phyloP scores from a whole-genome alignment of 2,888 invertebrate genomes.

The Drosophila cognata region DNA sequence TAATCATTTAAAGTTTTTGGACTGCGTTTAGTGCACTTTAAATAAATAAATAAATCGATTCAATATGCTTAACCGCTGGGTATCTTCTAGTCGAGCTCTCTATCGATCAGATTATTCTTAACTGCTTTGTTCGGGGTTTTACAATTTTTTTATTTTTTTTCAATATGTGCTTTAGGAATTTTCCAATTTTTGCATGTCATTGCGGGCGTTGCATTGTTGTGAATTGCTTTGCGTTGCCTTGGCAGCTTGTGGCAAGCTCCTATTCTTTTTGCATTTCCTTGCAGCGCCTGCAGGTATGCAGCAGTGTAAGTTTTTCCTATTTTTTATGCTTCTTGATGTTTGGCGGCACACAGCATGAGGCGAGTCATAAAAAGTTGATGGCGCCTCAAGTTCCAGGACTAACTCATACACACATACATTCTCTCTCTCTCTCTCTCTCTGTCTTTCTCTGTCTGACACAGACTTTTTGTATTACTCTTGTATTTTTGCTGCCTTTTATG shows the following conservation, averaged over 20 bases:
- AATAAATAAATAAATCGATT: background rate
- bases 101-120: background rate
- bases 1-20: background rate
- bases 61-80: background rate
- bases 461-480: background rate
- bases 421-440: background rate
- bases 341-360: slow-evolving; percentile 21
- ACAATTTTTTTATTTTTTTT: background rate
- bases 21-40: background rate
- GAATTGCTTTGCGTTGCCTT: slow-evolving; percentile 32
- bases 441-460: background rate
- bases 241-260: slow-evolving; percentile 5
- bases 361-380: slow-evolving; percentile 36
- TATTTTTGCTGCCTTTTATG: slow-evolving; percentile 35
- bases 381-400: slow-evolving; percentile 46
- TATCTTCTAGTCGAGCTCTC: background rate
- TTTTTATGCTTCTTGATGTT: slow-evolving; percentile 8
- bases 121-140: background rate
- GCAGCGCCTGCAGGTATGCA: slow-evolving; percentile 71
- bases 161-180: slow-evolving; percentile 1
- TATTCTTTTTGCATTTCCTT: slow-evolving; percentile 3
- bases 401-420: background rate
- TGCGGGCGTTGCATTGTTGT: slow-evolving; percentile 35
- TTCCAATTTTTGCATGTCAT: slow-evolving; percentile 33
- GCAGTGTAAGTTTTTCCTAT: slow-evolving; percentile 24